Evolutionary conservation across 92 coral and sea anemone species (phyloP), one percentile per base, ranked within the genome.

Genomic region (Umimayanthus kanabou): DNA sequence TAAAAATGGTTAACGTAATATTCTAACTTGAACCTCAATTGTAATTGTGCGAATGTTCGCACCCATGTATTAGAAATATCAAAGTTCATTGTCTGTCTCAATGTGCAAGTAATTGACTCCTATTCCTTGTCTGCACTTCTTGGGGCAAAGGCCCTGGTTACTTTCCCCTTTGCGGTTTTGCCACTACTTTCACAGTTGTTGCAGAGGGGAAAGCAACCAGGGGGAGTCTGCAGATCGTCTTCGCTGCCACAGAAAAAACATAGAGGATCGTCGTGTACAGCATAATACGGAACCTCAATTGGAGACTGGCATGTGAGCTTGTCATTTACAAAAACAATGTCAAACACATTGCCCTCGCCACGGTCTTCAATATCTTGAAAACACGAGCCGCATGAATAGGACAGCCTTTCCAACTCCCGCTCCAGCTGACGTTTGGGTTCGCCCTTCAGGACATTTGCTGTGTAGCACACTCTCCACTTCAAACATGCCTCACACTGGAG

Each of bases 401-500:
- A 79, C 82, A n/a, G n/a, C n/a, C n/a, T n/a, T n/a, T n/a, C n/a
- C n/a, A n/a, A n/a, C n/a, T n/a, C n/a, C n/a, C n/a, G 28, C 72
- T 81, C 90, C 64, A 88, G 86, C 80, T 88, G 66, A 70, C 43
- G 90, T 88, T 43, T 80, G 29, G 80, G 4, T 28, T 70, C 45
- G 6, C 67, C 49, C 64, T 80, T 88, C 30, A 88, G 86, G 7
- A 80, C 80, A 28, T 53, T 75, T 22, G 76, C 70, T 16, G 90
- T 61, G 69, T 80, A 88, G 53, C 86, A 86, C 2, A 88, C 90
- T 70, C 86, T 80, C 82, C 81, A 88, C 81, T 88, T 88, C 80
- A 88, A 80, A 80, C 86, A 88, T 23, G 49, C 90, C 9, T 88
- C 90, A 80, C 86, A 88, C 87, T 88, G 86, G 53, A 88, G 70